Base-by-base conservation (phyloP, 2,113 vertebrate genomes). In the Mormoops blainvillei region DNA sequence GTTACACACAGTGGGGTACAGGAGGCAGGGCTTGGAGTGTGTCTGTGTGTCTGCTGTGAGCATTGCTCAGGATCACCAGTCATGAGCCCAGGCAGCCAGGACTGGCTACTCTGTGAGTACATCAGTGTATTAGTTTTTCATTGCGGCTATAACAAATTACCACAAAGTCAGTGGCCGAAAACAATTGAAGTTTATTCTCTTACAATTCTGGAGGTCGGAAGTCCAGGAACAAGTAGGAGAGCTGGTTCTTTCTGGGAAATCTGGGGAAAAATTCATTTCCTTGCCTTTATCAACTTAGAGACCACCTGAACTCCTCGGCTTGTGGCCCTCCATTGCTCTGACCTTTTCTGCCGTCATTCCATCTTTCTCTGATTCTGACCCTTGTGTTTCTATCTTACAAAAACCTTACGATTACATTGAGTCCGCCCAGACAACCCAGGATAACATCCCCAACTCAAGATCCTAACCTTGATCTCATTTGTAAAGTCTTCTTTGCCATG, bases 41-140 rank as follows among this genome's bases (percentile, higher is more conserved):
- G 63, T 36, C 28, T 38, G 31, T 24, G 9, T 45, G 28, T 4
- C 52, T 19, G 20, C 11, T 1, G 2, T 9, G 0, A 5, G 22
- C 10, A 5, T 67, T 67, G 45, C 45, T 65, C 45, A 36, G 2
- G 22, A 10, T 7, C 16, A 16, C 20, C 12, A 7, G 4, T 38
- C 33, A 13, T 2, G 31, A 15, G 11, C 71, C 33, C 43, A 1
- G 43, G 16, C 1, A 38, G 4, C 56, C 48, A 24, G 24, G 58
- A 74, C 1, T 3, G 36, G 13, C 56, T 18, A 24, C 45, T 36
- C 20, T 58, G 16, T 18, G 56, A 67, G n/a, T 19, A 52, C 73
- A 63, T 31, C 16, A 33, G 15, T n/a, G 15, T 28, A 18, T 88
- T 88, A 12, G 31, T 52, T 63, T 73, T 54, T 65, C 61, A 7